Base-by-base conservation (phyloP, 2,888 invertebrate species). In the Acheta domesticus region DNA sequence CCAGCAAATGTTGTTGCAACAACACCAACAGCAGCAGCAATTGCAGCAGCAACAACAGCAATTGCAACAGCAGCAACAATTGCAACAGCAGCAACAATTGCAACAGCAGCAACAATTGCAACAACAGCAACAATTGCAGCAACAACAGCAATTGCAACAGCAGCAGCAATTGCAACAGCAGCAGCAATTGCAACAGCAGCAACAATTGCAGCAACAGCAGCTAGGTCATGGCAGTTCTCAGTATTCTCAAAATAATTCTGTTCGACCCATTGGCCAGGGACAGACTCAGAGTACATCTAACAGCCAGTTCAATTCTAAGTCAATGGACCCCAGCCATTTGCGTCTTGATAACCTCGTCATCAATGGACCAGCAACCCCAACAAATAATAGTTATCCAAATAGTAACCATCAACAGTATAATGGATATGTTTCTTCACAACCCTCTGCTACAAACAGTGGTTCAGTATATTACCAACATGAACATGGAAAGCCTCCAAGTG, bases 111-210 rank as follows among this genome's bases (percentile, higher is more conserved):
- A 82, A 79, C 76, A 78, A 36, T 48, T 74, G 77, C 78, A 78
- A 8, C 80, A 75, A 8, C 80, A 83, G 76, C 82, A 80, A 74
- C 80, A 80, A 19, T 79, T 75, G 20, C 78, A 75, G 21, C 85
- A 87, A 85, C 87, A 82, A 81, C 87, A 83, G 85, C 89, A 49
- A 88, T 89, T 74, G 86, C 84, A 83, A 85, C 87, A 83, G 85
- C 86, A 62, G 86, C 87, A 82, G 85, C 86, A 49, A 86, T 88
- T 82, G 85, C 87, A 81, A 85, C 87, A 83, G 75, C 84, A 82
- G 84, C 75, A 49, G 14, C 80, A 80, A 48, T 81, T 80, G 77
- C 81, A 80, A 5, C 80, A 79, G 5, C 80, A 77, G 20, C 21
- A 23, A 76, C 83, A 82, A 82, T 85, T 83, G 82, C 85, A 84